Base-by-base conservation (phyloP, 2,113 vertebrate species). In the Plotosus lineatus region DNA sequence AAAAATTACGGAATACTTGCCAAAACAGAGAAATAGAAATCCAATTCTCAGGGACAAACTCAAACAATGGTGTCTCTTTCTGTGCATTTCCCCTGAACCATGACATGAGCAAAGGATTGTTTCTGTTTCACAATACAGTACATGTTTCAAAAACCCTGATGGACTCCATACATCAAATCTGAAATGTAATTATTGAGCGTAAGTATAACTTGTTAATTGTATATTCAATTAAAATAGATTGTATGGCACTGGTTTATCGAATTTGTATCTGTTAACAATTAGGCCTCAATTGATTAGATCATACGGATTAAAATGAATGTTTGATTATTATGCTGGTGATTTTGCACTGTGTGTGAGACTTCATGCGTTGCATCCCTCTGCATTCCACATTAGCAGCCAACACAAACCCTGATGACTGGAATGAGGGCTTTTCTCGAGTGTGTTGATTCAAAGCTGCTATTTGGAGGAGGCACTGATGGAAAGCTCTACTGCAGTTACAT, bases 11-110 rank as follows among this genome's bases (percentile, higher is more conserved):
- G 82, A 78, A 83, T 80, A 46, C 84, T 48, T 83, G 85, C 81
- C 82, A 89, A 91, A 90, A 88, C 26, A 60, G 36, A 53, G 33
- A 33, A 61, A 23, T 10, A 12, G 31, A 58, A 84, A 78, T 77
- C 26, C 66, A 61, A 76, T 44, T 23, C 68, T 48, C 44, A 0
- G 68, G 31, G 1, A 51, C 19, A 72, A 33, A 50, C 3, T 1
- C 9, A 1, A 33, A 33, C 28, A 75, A 58, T 7, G 9, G 53
- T 17, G 17, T 36, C 42, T 26, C 68, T 26, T 40, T 69, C 21
- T 51, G 61, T 40, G 58, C 21, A 38, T 53, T 66, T 51, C 66
- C 17, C 28, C 66, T 33, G 66, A 40, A 15, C 66, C 36, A 33
- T 46, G 51, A 38, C 14, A 58, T 26, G 42, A 51, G 44, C 36